Percentiles rank a stretch among this genome's conserved stretches.
Evolutionary conservation across 2,113 vertebrate genomes (phyloP).

Genomic region (Connochaetes taurinus): DNA sequence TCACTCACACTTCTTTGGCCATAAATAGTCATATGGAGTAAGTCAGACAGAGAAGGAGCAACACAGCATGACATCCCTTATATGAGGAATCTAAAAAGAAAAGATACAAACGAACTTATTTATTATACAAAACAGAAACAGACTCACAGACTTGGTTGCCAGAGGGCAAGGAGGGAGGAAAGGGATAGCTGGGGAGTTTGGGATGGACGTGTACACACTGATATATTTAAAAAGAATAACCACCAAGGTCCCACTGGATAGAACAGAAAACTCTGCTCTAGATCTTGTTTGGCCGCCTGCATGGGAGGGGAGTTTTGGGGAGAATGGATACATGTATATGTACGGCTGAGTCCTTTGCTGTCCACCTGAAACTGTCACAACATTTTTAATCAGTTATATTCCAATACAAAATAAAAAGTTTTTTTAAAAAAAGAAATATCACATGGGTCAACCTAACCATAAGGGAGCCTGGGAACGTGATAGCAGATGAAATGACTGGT

Average conservation of each 20-base stretch:
- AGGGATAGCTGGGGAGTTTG: not conserved
- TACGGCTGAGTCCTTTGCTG: not conserved
- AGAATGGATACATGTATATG: not conserved
- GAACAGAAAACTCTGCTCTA: not conserved
- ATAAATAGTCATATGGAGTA: not conserved
- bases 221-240: not conserved
- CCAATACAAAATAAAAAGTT: not conserved
- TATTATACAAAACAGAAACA: not conserved
- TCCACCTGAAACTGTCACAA: not conserved
- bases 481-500: not conserved
- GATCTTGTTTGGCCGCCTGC: not conserved
- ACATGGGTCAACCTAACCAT: not conserved
- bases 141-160: not conserved
- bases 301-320: not conserved
- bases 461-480: not conserved
- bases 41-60: not conserved
- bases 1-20: not conserved
- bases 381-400: not conserved
- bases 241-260: not conserved
- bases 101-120: not conserved
- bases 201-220: not conserved
- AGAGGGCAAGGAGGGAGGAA: rapidly evolving
- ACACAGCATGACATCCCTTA: not conserved
- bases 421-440: not conserved
- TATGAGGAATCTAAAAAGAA: not conserved